These are phyloP conservation scores for Telenomus remus DNA, from an alignment of 1,140 invertebrate species.

Conservation along the genomic window DNA sequence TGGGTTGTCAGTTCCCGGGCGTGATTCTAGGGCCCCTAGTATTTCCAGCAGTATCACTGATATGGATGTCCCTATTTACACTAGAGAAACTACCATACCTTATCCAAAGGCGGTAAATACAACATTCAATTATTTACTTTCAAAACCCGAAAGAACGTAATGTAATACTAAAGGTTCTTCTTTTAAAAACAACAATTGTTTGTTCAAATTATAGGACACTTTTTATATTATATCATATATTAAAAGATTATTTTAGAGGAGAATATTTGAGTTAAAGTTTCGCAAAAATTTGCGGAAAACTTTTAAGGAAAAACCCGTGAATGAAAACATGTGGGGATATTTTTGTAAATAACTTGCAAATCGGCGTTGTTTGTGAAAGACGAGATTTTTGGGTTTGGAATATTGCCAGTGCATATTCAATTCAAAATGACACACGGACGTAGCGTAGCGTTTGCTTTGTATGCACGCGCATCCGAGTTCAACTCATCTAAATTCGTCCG, in stretches of 20 bases:
- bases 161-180: too few relatives aligned
- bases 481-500: slow-evolving; percentile 37
- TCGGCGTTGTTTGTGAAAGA: slow-evolving; percentile 45
- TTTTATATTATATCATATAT: too few relatives aligned
- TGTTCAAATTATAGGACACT: too few relatives aligned
- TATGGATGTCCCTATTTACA: slow-evolving; percentile 78
- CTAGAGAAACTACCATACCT: slow-evolving; percentile 71
- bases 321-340: slow-evolving; percentile 11
- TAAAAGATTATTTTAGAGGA: too few relatives aligned
- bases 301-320: too few relatives aligned
- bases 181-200: too few relatives aligned
- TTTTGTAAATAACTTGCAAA: slow-evolving; percentile 33
- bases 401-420: slow-evolving; percentile 47
- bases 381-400: slow-evolving; percentile 43
- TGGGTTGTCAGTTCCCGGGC: slow-evolving; percentile 73
- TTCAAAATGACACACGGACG: slow-evolving; percentile 36
- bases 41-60: slow-evolving; percentile 78
- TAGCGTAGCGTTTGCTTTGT: slow-evolving; percentile 11
- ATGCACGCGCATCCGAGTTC: slow-evolving; percentile 8
- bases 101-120: slow-evolving; percentile 67
- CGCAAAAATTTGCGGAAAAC: too few relatives aligned
- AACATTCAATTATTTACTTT: too few relatives aligned
- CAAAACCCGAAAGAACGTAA: too few relatives aligned
- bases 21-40: slow-evolving; percentile 73
- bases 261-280: too few relatives aligned